These are phyloP conservation scores for Chrosomus eos DNA, from an alignment of 2,797 vertebrate genomes.

Conservation along the genomic window DNA sequence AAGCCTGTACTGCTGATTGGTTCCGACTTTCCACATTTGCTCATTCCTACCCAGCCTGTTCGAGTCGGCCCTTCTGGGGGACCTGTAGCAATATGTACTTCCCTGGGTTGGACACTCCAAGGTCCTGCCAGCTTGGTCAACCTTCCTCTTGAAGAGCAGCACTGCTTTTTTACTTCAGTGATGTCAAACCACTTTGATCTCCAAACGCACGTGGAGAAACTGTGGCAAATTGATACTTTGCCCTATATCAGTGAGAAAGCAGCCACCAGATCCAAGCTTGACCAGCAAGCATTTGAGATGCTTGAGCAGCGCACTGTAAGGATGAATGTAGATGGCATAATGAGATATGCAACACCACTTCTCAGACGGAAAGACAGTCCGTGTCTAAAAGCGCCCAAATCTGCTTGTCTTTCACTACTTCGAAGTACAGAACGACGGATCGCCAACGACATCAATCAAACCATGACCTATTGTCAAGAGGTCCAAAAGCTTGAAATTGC, in stretches of 20 bases:
- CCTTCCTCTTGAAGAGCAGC: neutral
- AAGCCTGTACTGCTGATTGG: conserved; percentile 40
- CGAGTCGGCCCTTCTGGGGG: neutral
- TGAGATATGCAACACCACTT: too few species aligned
- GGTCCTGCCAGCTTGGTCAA: neutral
- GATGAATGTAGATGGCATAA: too few species aligned
- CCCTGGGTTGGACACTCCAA: neutral
- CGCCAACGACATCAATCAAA: neutral
- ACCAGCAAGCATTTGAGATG: conserved; percentile 17
- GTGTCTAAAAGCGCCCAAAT: too few species aligned
- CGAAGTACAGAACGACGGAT: conserved; percentile 18
- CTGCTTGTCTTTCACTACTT: conserved; percentile 1
- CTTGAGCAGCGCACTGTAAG: neutral
- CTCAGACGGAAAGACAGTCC: too few species aligned
- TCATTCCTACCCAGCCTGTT: conserved; percentile 27
- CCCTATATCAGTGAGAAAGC: conserved; percentile 14
- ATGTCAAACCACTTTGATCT: neutral
- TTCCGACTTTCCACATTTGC: conserved; percentile 36
- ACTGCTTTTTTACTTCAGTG: neutral
- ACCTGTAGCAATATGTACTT: conserved; percentile 9
- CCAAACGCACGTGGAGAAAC: neutral
- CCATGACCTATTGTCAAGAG: neutral
- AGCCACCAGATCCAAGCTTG: conserved; percentile 18
- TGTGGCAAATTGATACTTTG: conserved; percentile 24
- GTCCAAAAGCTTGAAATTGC: conserved; percentile 18